These are phyloP conservation scores for Antechinus stuartii DNA, from an alignment of 2,113 vertebrate genomes.

Conservation along the genomic window DNA sequence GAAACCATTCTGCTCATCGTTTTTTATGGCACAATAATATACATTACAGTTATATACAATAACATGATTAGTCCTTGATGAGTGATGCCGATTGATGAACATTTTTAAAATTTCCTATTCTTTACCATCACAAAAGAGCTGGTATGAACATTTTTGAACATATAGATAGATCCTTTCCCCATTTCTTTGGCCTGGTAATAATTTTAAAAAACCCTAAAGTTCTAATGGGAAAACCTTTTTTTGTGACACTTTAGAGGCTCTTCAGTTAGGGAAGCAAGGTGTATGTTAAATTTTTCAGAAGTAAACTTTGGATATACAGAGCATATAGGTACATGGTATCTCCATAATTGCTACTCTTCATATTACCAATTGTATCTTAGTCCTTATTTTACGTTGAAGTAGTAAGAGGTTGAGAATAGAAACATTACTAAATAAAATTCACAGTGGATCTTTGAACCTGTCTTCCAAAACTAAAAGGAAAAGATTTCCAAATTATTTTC, in stretches of 20 bases:
- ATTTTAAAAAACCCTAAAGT: background rate
- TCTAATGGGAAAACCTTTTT: background rate
- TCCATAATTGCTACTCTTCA: background rate
- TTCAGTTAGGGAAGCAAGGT: background rate
- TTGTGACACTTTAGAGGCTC: background rate
- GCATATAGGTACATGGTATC: background rate
- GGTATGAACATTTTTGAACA: background rate
- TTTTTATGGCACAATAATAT: background rate
- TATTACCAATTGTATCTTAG: background rate
- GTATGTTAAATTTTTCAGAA: background rate
- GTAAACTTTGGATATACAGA: background rate
- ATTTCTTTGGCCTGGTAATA: background rate
- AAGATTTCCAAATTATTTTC: too few relatives aligned
- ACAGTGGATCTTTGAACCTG: too few relatives aligned
- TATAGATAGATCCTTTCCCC: background rate
- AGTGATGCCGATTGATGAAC: background rate
- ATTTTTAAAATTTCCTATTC: background rate
- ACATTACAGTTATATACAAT: background rate
- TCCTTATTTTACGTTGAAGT: background rate
- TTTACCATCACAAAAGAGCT: background rate
- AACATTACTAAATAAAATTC: background rate
- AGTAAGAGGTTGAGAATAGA: background rate
- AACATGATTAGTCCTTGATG: background rate
- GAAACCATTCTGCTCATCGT: background rate
- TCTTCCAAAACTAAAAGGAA: too few relatives aligned